These are phyloP conservation scores for Drosophila parthenogenetica DNA, from an alignment of 2,888 invertebrate genomes.

Conservation along the genomic window DNA sequence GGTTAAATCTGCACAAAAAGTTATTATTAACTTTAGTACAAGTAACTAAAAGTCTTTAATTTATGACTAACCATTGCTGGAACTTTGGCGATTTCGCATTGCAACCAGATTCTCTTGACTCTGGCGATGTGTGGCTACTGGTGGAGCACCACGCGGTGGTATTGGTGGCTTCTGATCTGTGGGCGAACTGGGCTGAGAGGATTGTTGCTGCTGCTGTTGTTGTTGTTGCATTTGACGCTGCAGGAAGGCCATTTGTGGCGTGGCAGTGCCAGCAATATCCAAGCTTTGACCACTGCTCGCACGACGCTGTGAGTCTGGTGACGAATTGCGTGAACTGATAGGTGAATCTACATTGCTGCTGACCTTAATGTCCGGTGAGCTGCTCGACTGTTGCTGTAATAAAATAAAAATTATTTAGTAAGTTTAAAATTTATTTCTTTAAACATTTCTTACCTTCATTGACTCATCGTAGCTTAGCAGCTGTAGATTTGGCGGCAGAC, in stretches of 20 bases:
- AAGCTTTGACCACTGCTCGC: slow-evolving; percentile 80
- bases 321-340: slow-evolving; percentile 87
- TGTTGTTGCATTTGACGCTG: slow-evolving; percentile 85
- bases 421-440: not conserved
- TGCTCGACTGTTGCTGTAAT: slow-evolving; percentile 84
- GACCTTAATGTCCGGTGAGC: slow-evolving; percentile 84
- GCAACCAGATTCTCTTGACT: slow-evolving; percentile 83
- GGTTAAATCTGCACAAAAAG: slow-evolving; percentile 64
- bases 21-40: too few relatives aligned
- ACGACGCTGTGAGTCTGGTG: slow-evolving; percentile 86
- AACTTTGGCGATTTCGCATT: slow-evolving; percentile 80
- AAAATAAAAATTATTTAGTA: not conserved
- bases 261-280: slow-evolving; percentile 83
- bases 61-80: slow-evolving; percentile 75
- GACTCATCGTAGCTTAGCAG: slow-evolving; percentile 92
- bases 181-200: slow-evolving; percentile 76
- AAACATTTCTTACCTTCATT: slow-evolving; percentile 85
- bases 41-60: not conserved
- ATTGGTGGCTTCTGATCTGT: slow-evolving; percentile 87
- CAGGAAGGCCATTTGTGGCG: slow-evolving; percentile 86
- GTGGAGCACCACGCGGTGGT: slow-evolving; percentile 87
- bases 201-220: slow-evolving; percentile 56
- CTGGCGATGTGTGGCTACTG: slow-evolving; percentile 86
- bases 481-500: slow-evolving; percentile 94
- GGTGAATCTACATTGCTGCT: slow-evolving; percentile 86